A percentile compares a stretch with the other conserved stretches of the same genome.
These are phyloP conservation scores for Campylomormyrus numenius DNA, from an alignment of 2,113 vertebrate genomes.

Conservation along the genomic window DNA sequence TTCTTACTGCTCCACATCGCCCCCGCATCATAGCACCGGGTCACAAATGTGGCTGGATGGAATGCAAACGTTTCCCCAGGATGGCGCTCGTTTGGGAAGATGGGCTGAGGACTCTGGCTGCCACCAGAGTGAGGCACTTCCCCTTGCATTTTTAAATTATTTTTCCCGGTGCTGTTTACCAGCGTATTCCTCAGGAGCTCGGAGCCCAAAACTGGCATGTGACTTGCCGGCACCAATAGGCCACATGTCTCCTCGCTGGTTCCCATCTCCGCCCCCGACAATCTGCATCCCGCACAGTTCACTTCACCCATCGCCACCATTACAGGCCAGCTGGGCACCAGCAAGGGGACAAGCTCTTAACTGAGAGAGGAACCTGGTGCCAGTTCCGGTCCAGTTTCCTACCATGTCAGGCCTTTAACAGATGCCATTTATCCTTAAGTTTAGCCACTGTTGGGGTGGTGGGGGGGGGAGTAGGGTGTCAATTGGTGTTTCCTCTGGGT, in stretches of 20 bases:
- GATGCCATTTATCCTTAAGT: not conserved
- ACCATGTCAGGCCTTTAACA: not conserved
- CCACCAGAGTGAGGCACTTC: not conserved
- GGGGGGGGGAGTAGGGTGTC: not conserved
- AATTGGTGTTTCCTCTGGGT: not conserved
- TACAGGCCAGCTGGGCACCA: not conserved
- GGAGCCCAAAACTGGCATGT: not conserved
- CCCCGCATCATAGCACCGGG: not conserved
- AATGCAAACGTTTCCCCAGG: not conserved
- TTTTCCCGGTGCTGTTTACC: not conserved
- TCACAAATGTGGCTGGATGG: not conserved
- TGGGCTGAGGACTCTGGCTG: not conserved
- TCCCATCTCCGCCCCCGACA: not conserved
- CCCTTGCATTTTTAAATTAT: not conserved
- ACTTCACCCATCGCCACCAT: not conserved
- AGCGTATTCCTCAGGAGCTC: not conserved
- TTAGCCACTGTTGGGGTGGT: not conserved
- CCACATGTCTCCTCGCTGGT: not conserved
- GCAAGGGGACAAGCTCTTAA: not conserved
- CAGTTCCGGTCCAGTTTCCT: not conserved
- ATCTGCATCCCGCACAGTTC: not conserved
- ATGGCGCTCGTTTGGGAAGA: not conserved
- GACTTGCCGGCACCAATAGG: not conserved
- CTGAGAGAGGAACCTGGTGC: not conserved
- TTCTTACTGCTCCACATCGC: not conserved